A percentile compares a stretch with the other conserved stretches of the same genome.
Evolutionary conservation across 2,888 invertebrate genomes (phyloP).

Genomic region (Idaea dimidiata): DNA sequence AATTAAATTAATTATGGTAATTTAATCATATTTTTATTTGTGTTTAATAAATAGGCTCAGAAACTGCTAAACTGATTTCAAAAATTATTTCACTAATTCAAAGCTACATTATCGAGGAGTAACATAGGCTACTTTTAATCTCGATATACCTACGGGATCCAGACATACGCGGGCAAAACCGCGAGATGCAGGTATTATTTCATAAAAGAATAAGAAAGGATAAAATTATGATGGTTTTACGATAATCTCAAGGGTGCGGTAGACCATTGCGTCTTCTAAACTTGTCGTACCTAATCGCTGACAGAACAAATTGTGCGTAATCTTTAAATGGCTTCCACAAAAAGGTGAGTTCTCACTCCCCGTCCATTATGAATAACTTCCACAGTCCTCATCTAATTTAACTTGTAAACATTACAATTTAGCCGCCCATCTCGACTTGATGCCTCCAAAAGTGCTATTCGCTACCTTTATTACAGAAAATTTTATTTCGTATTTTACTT

Average conservation of each 20-base stretch:
- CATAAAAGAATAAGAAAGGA: not conserved
- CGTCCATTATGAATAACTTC: conserved; percentile 66
- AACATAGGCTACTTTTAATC: too few species aligned
- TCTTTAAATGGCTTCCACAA: conserved; percentile 51
- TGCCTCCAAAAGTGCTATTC: conserved; percentile 67
- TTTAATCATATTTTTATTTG: not conserved
- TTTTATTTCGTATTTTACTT: conserved; percentile 59
- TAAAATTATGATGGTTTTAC: not conserved
- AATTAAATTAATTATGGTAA: not conserved
- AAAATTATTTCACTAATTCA: too few species aligned
- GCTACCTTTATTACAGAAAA: conserved; percentile 58
- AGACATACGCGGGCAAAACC: too few species aligned
- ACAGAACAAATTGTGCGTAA: conserved; percentile 61
- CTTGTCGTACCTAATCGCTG: conserved; percentile 3
- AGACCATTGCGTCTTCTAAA: not conserved
- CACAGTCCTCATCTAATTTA: conserved; percentile 70
- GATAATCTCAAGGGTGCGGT: not conserved
- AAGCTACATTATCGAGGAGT: too few species aligned
- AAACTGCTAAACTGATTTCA: too few species aligned
- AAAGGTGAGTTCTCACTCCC: conserved; percentile 54
- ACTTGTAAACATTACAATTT: conserved; percentile 77
- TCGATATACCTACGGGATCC: too few species aligned
- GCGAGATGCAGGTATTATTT: too few species aligned
- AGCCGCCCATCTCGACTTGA: conserved; percentile 68
- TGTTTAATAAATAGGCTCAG: too few species aligned